Evolutionary conservation across 2,113 vertebrate genomes (phyloP).

Genomic region (human (Homo sapiens)): DNA sequence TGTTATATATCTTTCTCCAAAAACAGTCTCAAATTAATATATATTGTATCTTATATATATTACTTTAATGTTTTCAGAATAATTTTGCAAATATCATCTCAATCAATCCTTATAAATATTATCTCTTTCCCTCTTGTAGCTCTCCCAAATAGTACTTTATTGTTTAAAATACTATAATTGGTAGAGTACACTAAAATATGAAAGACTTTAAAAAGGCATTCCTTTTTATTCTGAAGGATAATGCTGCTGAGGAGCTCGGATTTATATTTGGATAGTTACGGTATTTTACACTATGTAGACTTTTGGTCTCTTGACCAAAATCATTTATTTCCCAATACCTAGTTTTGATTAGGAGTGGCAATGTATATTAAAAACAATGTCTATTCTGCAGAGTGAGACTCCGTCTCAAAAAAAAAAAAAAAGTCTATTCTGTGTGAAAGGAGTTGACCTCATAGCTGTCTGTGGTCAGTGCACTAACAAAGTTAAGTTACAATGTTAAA

Average conservation of each 20-base stretch:
- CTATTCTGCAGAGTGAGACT: not conserved
- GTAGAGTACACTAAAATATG: not conserved
- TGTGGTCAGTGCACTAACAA: not conserved
- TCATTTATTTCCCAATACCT: not conserved
- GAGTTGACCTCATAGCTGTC: not conserved
- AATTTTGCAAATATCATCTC: not conserved
- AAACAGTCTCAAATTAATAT: not conserved
- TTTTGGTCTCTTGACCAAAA: not conserved
- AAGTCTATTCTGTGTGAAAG: not conserved
- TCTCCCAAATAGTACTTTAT: not conserved
- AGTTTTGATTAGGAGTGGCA: not conserved
- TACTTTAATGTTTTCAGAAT: not conserved
- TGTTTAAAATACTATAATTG: not conserved
- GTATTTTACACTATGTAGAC: not conserved
- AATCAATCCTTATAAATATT: not conserved
- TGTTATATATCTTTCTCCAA: not conserved
- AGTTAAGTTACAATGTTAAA: not conserved
- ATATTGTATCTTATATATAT: not conserved
- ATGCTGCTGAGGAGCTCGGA: not conserved
- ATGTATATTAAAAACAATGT: not conserved
- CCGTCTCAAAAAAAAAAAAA: not conserved
- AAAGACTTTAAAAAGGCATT: not conserved
- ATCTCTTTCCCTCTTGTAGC: not conserved
- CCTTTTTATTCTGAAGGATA: not conserved
- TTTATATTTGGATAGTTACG: not conserved